These are phyloP conservation scores for Myioborus miniatus DNA, from an alignment of 2,797 vertebrate species.

Conservation along the genomic window DNA sequence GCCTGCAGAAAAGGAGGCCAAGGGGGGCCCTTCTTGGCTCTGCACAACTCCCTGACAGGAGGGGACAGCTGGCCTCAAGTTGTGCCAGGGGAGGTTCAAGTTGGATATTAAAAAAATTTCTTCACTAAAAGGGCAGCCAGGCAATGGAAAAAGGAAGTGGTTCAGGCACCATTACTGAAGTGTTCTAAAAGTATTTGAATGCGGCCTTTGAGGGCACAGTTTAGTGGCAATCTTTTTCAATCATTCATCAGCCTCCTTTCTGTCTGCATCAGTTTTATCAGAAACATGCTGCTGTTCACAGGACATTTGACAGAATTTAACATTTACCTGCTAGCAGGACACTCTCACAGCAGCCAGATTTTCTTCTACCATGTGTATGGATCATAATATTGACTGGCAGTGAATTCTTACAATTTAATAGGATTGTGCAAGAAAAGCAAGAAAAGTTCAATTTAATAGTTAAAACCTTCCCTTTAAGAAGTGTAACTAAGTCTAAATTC, in stretches of 20 bases:
- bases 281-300: background rate
- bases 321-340: background rate
- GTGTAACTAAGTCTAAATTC: background rate
- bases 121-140: background rate
- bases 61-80: background rate
- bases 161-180: background rate
- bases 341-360: background rate
- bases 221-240: background rate
- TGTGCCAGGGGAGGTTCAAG: background rate
- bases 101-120: background rate
- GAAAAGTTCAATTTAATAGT: background rate
- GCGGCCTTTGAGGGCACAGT: background rate
- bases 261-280: background rate
- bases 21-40: background rate
- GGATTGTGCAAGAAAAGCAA: background rate
- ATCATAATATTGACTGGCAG: background rate
- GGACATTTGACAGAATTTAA: background rate
- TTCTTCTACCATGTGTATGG: background rate
- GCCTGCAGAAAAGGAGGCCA: too few species aligned
- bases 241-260: background rate
- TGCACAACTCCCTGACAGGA: background rate
- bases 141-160: background rate
- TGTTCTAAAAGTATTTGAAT: fast-evolving
- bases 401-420: background rate
- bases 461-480: background rate